Conservation (phyloP, 1,140 invertebrate species). For the Anastrepha obliqua region DNA sequence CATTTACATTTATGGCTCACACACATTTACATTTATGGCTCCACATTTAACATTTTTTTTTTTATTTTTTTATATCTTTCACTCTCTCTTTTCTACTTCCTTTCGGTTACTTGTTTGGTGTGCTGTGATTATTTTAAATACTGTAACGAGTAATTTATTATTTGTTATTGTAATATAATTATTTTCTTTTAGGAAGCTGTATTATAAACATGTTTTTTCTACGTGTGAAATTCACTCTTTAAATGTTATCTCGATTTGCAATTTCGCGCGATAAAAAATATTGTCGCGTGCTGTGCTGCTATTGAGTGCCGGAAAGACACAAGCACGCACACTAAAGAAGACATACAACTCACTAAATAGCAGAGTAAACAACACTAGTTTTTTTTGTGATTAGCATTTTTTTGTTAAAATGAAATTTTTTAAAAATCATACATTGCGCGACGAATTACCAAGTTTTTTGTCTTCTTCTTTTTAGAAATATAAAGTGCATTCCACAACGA, state of each 20-base stretch:
- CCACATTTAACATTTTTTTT: background rate
- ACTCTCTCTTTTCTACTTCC: background rate
- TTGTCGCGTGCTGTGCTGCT: background rate
- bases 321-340: background rate
- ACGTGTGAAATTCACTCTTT: background rate
- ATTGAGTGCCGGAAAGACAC: slow-evolving; percentile 2
- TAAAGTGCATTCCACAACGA: too few species aligned
- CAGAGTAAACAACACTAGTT: background rate
- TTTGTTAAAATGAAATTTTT: background rate
- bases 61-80: background rate
- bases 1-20: background rate
- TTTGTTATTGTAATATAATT: background rate
- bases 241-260: background rate
- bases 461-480: too few species aligned
- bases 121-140: background rate
- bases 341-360: background rate
- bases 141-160: slow-evolving; percentile 7
- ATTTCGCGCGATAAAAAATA: background rate
- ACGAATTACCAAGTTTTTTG: too few species aligned
- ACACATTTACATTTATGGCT: background rate
- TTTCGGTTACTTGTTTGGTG: background rate
- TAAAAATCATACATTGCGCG: too few species aligned
- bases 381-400: background rate
- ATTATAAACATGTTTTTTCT: background rate
- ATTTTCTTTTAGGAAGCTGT: background rate